Evolutionary conservation across 2,113 vertebrate genomes (phyloP).

Genomic region (Murina feae): DNA sequence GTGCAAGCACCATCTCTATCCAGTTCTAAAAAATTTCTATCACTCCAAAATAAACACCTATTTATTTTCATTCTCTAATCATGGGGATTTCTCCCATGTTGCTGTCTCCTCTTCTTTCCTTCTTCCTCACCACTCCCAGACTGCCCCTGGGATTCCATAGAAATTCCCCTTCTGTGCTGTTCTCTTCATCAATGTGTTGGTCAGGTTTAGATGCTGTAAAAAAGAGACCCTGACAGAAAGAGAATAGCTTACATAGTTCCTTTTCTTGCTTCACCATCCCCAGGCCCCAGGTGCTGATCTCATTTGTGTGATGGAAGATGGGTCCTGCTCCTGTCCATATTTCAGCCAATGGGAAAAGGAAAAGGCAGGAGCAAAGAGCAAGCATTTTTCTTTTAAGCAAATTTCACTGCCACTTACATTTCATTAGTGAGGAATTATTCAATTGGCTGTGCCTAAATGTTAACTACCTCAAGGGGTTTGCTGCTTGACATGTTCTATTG

Average conservation of each 20-base stretch:
- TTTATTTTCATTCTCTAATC: neutral
- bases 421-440: neutral
- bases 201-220: neutral
- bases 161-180: accelerated
- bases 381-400: neutral
- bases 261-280: neutral
- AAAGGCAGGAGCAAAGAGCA: neutral
- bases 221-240: neutral
- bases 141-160: neutral
- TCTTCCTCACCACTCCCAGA: neutral
- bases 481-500: neutral
- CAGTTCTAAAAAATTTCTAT: neutral
- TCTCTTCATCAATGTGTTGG: neutral
- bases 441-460: neutral
- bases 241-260: neutral
- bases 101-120: neutral
- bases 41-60: neutral
- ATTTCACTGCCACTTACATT: neutral
- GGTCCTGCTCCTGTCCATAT: neutral
- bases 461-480: neutral
- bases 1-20: neutral
- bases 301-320: neutral
- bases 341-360: neutral
- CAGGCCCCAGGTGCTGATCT: neutral
- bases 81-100: neutral